Percentiles rank a stretch among this genome's conserved stretches.
Evolutionary conservation across 2,888 invertebrate species (phyloP).

Genomic region (Harpalus rufipes): DNA sequence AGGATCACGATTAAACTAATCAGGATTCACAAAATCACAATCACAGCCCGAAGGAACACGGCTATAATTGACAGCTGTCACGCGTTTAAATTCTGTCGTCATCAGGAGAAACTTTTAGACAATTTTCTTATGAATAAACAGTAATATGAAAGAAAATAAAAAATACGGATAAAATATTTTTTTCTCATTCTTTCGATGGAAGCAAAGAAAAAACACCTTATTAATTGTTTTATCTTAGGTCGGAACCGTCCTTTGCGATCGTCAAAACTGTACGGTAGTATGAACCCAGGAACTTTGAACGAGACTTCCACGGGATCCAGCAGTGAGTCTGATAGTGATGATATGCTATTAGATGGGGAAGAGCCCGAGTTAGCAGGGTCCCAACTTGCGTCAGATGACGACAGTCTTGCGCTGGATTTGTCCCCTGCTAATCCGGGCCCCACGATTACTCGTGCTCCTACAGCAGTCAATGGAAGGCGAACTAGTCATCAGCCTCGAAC

Average conservation of each 20-base stretch:
- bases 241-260: constrained; percentile 64
- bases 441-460: constrained; percentile 70
- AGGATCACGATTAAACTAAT: too few species aligned
- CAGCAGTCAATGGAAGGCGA: constrained; percentile 71
- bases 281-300: constrained; percentile 56
- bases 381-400: constrained; percentile 75
- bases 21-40: too few species aligned
- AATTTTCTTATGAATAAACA: too few species aligned
- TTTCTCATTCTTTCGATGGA: too few species aligned
- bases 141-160: too few species aligned
- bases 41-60: too few species aligned
- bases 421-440: constrained; percentile 70
- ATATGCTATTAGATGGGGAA: constrained; percentile 75
- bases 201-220: too few species aligned
- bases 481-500: constrained; percentile 69
- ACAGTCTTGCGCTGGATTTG: constrained; percentile 75
- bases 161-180: too few species aligned
- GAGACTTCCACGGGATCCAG: constrained; percentile 62
- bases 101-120: too few species aligned
- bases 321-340: constrained; percentile 74
- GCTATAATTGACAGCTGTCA: too few species aligned
- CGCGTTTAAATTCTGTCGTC: too few species aligned
- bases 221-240: constrained; percentile 62
- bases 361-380: constrained; percentile 76
- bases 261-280: constrained; percentile 59